Evolutionary conservation across 2,888 invertebrate genomes (phyloP), one percentile per base, ranked within the genome.

Genomic region (Torymus tubicola): DNA sequence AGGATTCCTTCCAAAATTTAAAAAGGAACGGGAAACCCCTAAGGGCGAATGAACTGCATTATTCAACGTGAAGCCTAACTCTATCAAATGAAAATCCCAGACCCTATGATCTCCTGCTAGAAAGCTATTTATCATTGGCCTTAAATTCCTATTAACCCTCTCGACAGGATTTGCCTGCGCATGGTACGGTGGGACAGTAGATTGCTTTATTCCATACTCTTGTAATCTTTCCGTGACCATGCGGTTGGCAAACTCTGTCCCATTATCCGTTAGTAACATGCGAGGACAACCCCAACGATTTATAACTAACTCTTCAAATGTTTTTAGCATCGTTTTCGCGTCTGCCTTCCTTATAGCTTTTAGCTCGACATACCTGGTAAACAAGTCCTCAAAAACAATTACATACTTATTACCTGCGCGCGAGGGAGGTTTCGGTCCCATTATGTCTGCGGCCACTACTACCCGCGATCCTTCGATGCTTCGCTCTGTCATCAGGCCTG

Each of bases 81-180:
- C 3, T 4, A 4, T 58, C 10, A 58, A 14, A 58, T 58, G 14
- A 13, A 4, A 4, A 14, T 58, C 14, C 58, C 8, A 58, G 4
- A 14, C 58, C n/a, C 14, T 5, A 58, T 58, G n/a, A 58, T 58
- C 13, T 4, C n/a, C 58, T 13, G 3, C n/a, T n/a, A 58, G n/a
- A 58, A 58, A 58, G n/a, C 58, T 58, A 58, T 58, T 58, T 14
- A 58, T 58, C 58, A 58, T 58, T 14, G 58, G n/a, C n/a, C n/a
- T 10, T 58, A 58, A n/a, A 14, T 58, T 58, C 10, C 58, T 5
- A 4, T 58, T n/a, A 5, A 58, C 58, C 14, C n/a, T 5, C n/a
- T 5, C 58, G 4, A 58, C 58, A 58, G 58, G 14, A 4, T 58
- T 58, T 4, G 58, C 58, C n/a, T 58, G 58, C 11, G n/a, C 13